Percentiles rank a stretch among this genome's conserved stretches.
phyloP scores from a whole-genome alignment of 2,113 vertebrate genomes.

The Urocynchramus pylzowi region DNA sequence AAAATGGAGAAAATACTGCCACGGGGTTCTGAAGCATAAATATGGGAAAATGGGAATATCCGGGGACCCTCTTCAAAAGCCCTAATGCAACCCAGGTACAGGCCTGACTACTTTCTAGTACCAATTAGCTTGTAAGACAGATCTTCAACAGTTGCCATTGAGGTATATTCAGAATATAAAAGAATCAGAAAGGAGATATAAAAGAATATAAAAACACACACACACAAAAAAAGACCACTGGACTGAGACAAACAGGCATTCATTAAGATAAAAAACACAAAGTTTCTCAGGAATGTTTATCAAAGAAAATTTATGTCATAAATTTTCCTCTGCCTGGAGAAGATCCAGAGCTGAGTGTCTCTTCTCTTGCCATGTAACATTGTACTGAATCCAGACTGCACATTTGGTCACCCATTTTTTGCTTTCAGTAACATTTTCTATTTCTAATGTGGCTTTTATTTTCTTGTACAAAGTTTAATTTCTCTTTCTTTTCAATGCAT shows the following conservation, averaged over 20 bases:
- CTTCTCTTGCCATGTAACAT: conserved; percentile 42
- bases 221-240: not conserved
- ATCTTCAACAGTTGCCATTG: not conserved
- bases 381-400: conserved; percentile 43
- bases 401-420: conserved; percentile 16
- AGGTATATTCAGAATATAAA: not conserved
- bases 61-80: not conserved
- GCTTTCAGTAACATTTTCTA: conserved; percentile 32
- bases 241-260: not conserved
- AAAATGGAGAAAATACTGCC: not conserved
- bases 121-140: conserved; percentile 3
- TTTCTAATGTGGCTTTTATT: conserved; percentile 52
- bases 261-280: conserved; percentile 7
- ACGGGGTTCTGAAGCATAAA: not conserved
- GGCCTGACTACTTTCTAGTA: not conserved
- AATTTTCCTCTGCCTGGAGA: conserved; percentile 8
- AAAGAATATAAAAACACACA: not conserved
- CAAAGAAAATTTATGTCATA: conserved; percentile 15
- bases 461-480: conserved; percentile 62
- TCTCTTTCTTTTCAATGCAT: conserved; percentile 55
- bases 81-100: not conserved
- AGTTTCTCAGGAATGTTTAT: conserved; percentile 14
- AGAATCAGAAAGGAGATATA: not conserved
- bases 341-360: conserved; percentile 15
- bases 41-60: not conserved